phyloP scores from a whole-genome alignment of 2,888 invertebrate genomes.

The Hirtodrosophila confusa region DNA sequence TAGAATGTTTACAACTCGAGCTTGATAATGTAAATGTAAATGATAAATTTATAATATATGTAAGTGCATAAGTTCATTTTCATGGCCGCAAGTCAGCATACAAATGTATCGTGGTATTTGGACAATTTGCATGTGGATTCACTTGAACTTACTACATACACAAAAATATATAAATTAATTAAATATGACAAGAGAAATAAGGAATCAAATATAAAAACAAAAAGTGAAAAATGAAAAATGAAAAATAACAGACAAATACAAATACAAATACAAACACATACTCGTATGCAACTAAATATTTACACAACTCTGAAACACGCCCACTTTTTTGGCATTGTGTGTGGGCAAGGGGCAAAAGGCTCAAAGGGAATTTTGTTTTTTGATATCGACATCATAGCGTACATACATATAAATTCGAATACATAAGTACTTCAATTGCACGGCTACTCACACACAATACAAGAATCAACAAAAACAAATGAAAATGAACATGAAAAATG shows the following conservation, averaged over 20 bases:
- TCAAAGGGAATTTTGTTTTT: conserved; percentile 61
- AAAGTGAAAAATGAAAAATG: conserved; percentile 6
- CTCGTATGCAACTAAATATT: conserved; percentile 50
- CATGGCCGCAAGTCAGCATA: conserved; percentile 15
- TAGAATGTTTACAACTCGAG: conserved; percentile 80
- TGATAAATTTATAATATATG: conserved; percentile 52
- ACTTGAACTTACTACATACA: conserved; percentile 18
- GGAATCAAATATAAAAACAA: conserved; percentile 1
- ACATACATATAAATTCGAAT: conserved; percentile 1
- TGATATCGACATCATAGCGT: conserved; percentile 39
- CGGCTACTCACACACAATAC: conserved; percentile 19
- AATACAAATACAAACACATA: conserved; percentile 10
- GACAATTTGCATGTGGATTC: conserved; percentile 23
- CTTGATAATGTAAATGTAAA: conserved; percentile 78
- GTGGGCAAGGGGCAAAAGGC: conserved; percentile 10
- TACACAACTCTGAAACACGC: conserved; percentile 28
- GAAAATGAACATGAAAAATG: conserved; percentile 1
- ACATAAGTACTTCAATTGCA: conserved; percentile 38
- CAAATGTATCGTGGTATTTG: conserved; percentile 8
- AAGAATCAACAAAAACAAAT: conserved; percentile 5
- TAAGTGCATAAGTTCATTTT: conserved; percentile 10
- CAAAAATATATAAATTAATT: conserved; percentile 21
- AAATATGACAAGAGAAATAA: conserved; percentile 4
- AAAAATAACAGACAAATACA: conserved; percentile 13
- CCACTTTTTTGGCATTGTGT: conserved; percentile 37